These are phyloP conservation scores for Drosophila paulistorum DNA, from an alignment of 1,140 invertebrate genomes.

Conservation along the genomic window DNA sequence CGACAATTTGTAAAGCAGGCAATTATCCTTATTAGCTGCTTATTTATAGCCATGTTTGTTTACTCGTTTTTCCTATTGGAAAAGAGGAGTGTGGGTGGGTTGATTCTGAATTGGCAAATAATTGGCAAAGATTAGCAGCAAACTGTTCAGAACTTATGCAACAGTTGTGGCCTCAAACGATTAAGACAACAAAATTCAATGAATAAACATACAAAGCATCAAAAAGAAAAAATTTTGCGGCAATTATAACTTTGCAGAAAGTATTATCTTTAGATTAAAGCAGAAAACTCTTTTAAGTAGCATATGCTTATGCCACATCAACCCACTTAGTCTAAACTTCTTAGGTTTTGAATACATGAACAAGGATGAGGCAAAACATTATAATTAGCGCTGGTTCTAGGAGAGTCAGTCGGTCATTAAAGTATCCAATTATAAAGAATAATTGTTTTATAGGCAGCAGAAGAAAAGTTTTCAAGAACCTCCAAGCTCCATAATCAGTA, in stretches of 20 bases:
- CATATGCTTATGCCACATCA: too few species aligned
- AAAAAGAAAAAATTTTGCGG: not conserved
- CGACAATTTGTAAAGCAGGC: conserved; percentile 78
- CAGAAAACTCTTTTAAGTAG: too few species aligned
- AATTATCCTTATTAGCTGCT: conserved; percentile 80
- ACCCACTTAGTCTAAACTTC: too few species aligned
- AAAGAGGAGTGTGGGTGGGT: conserved; percentile 45
- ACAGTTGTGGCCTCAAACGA: conserved; percentile 41
- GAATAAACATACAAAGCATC: conserved; percentile 2
- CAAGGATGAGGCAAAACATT: too few species aligned
- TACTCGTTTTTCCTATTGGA: conserved; percentile 32
- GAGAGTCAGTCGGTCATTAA: too few species aligned
- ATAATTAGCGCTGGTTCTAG: too few species aligned
- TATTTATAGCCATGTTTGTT: conserved; percentile 78
- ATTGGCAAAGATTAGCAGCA: conserved; percentile 37
- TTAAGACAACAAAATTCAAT: not conserved
- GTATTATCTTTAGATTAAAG: not conserved
- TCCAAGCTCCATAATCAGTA: too few species aligned
- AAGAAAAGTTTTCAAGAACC: too few species aligned
- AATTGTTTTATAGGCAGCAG: too few species aligned
- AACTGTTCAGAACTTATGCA: conserved; percentile 42
- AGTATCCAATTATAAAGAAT: too few species aligned
- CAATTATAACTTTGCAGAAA: not conserved
- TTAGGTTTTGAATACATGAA: too few species aligned
- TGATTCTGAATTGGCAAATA: conserved; percentile 41